Evolutionary conservation across 2,797 vertebrate species (phyloP).

Genomic region (Vultur gryphus): DNA sequence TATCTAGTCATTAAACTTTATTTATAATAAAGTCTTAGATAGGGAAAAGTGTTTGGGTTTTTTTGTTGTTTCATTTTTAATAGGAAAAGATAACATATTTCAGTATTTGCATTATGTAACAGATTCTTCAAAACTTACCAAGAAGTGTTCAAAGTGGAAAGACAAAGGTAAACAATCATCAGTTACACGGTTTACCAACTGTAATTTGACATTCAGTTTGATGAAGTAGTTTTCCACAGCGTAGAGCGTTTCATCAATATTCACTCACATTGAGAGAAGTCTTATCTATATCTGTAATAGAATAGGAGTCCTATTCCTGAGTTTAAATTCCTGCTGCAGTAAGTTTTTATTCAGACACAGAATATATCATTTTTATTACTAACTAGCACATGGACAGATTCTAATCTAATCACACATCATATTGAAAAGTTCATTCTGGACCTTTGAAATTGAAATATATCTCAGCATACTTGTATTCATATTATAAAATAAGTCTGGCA

Average conservation of each 20-base stretch:
- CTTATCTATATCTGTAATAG: conserved; percentile 27
- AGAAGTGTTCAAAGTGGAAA: not conserved
- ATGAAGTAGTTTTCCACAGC: conserved; percentile 23
- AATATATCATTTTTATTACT: conserved; percentile 28
- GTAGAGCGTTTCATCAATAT: conserved; percentile 44
- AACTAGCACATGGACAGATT: conserved; percentile 30
- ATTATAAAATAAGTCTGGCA: not conserved
- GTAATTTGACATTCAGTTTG: conserved; percentile 19
- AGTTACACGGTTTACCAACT: not conserved
- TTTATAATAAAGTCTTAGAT: not conserved
- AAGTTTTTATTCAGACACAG: conserved; percentile 26
- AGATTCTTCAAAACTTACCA: not conserved
- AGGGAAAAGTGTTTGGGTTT: not conserved
- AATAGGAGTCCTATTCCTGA: conserved; percentile 1
- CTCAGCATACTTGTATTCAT: not conserved
- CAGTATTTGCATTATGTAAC: not conserved
- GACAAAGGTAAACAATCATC: not conserved
- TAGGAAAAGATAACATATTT: not conserved
- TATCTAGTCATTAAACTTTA: not conserved
- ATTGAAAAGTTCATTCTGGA: conserved; percentile 6
- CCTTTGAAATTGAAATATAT: conserved; percentile 16
- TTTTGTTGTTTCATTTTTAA: not conserved
- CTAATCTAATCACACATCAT: conserved; percentile 31
- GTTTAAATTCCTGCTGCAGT: conserved; percentile 4
- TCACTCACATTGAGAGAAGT: not conserved